Evolutionary conservation across 1,140 invertebrate genomes (phyloP).

Genomic region (Megathymus violae): DNA sequence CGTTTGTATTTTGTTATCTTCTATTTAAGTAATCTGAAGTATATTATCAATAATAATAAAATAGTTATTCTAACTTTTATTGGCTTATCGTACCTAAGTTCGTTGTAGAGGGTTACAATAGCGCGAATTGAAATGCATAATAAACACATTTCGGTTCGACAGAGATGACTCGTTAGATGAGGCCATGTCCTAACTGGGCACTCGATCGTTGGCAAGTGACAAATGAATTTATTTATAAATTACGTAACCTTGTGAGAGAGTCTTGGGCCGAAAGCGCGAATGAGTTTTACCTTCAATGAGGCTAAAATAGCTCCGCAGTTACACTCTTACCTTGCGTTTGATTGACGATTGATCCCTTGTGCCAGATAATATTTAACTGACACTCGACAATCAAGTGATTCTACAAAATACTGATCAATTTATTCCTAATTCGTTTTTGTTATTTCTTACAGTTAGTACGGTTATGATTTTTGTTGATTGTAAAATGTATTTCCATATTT

Average conservation of each 20-base stretch:
- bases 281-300: slow-evolving; percentile 81
- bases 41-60: background rate
- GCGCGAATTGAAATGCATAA: slow-evolving; percentile 8
- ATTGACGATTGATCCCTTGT: slow-evolving; percentile 83
- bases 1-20: too few relatives aligned
- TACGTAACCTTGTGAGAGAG: slow-evolving; percentile 77
- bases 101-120: slow-evolving; percentile 16
- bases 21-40: background rate
- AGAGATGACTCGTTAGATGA: slow-evolving; percentile 43
- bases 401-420: too few relatives aligned
- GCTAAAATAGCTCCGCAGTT: slow-evolving; percentile 80
- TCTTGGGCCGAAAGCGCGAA: slow-evolving; percentile 78
- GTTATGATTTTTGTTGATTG: too few relatives aligned
- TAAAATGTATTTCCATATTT: too few relatives aligned
- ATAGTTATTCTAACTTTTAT: slow-evolving; percentile 16
- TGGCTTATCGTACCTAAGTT: slow-evolving; percentile 15
- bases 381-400: slow-evolving; percentile 60
- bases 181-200: slow-evolving; percentile 54
- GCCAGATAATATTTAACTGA: slow-evolving; percentile 78
- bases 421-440: too few relatives aligned
- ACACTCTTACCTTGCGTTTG: slow-evolving; percentile 81
- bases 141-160: slow-evolving; percentile 22
- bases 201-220: slow-evolving; percentile 65
- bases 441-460: too few relatives aligned
- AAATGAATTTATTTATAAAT: slow-evolving; percentile 79